Percentiles rank a stretch among this genome's conserved stretches.
phyloP scores from a whole-genome alignment of 2,888 invertebrate genomes.

The Aethes cnicana region DNA sequence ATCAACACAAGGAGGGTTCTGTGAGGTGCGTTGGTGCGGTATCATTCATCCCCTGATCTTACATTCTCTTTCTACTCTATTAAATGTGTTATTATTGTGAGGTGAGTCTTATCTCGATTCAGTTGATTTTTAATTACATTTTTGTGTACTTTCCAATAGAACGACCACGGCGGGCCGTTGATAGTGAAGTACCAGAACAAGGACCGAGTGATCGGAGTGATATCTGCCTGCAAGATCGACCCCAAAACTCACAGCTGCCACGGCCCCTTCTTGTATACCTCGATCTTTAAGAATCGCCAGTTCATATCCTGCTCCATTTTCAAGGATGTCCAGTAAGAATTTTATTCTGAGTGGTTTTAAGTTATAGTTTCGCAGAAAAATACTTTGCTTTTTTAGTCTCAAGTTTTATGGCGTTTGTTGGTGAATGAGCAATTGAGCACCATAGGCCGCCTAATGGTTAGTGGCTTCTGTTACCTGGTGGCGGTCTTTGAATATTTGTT shows the following conservation, averaged over 20 bases:
- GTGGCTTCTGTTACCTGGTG: too few relatives aligned
- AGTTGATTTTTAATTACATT: too few relatives aligned
- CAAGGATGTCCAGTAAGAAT: conserved; percentile 69
- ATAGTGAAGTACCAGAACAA: conserved; percentile 64
- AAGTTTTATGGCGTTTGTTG: too few relatives aligned
- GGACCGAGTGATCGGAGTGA: conserved; percentile 66
- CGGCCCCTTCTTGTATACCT: conserved; percentile 74
- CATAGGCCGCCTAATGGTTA: too few relatives aligned
- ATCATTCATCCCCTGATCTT: neutral
- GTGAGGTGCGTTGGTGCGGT: conserved; percentile 55
- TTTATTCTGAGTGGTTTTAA: neutral
- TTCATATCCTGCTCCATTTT: conserved; percentile 71
- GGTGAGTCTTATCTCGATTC: too few relatives aligned
- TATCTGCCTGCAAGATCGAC: conserved; percentile 75
- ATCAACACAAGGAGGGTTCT: conserved; percentile 65
- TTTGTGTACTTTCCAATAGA: too few relatives aligned
- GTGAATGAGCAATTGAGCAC: too few relatives aligned
- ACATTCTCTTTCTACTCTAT: neutral
- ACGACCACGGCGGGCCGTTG: conserved; percentile 73
- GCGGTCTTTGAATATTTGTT: too few relatives aligned
- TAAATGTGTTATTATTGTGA: neutral
- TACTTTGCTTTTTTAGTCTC: too few relatives aligned
- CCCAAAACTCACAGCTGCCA: conserved; percentile 72
- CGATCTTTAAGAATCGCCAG: conserved; percentile 68
- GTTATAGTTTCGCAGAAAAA: too few relatives aligned